phyloP scores from a whole-genome alignment of 2,888 invertebrate species.

The Sicus ferrugineus region DNA sequence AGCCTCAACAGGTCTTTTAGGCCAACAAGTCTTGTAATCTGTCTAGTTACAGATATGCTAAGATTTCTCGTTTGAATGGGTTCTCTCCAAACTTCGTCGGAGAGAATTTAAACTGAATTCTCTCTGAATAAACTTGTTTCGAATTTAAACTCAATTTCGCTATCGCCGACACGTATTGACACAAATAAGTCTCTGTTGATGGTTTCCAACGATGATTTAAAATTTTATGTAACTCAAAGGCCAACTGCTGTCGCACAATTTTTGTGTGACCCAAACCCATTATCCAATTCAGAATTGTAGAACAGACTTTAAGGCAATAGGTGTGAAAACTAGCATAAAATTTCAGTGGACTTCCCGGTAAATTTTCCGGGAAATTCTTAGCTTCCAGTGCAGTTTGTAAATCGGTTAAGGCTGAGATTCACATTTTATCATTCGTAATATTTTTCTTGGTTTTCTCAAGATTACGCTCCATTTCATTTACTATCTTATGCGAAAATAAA shows the following conservation, averaged over 20 bases:
- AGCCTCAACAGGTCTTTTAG: no score
- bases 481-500: conserved; percentile 87
- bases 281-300: conserved; percentile 75
- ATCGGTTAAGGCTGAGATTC: conserved; percentile 69
- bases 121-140: no score
- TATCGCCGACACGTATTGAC: conserved; percentile 75
- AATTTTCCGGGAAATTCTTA: conserved; percentile 46
- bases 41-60: no score
- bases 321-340: conserved; percentile 72
- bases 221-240: conserved; percentile 82
- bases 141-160: conserved; percentile 65
- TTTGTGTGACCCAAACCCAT: conserved; percentile 89
- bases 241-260: conserved; percentile 82
- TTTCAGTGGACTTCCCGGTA: conserved; percentile 68
- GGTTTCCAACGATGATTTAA: conserved; percentile 83
- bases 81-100: no score
- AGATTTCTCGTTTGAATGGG: no score
- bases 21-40: no score
- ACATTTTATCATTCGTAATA: conserved; percentile 67
- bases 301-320: conserved; percentile 76
- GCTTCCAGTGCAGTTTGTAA: conserved; percentile 66
- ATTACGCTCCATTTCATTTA: conserved; percentile 78
- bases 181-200: conserved; percentile 82
- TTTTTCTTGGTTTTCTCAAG: conserved; percentile 65
- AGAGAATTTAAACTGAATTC: no score